Conservation (phyloP, 2,797 vertebrate genomes). For the Pteronotus mesoamericanus region DNA sequence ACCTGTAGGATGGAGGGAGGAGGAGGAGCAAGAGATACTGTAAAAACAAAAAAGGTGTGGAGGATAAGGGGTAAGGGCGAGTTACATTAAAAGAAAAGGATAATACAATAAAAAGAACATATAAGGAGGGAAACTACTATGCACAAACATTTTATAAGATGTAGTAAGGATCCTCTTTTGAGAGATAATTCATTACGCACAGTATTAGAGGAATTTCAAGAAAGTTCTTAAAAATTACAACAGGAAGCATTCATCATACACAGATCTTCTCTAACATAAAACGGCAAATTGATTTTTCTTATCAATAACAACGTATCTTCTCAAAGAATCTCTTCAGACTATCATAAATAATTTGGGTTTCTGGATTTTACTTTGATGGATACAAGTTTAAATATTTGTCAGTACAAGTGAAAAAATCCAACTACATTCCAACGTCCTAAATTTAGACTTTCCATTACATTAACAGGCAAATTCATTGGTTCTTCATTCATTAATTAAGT, state of each 20-base stretch:
- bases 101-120: constrained; percentile 71
- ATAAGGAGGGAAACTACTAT: constrained; percentile 24
- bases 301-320: not conserved
- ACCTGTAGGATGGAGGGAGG: constrained; percentile 98
- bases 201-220: not conserved
- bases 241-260: constrained; percentile 26
- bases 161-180: not conserved
- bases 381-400: not conserved
- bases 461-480: not conserved
- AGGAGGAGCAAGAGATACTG: constrained; percentile 92
- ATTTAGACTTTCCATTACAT: constrained; percentile 24
- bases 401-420: not conserved
- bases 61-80: constrained; percentile 68
- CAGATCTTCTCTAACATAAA: not conserved
- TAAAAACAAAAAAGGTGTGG: constrained; percentile 78
- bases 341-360: constrained; percentile 37
- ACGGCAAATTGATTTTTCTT: not conserved
- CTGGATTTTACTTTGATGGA: constrained; percentile 4
- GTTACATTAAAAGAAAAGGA: constrained; percentile 76
- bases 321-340: constrained; percentile 38
- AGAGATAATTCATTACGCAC: constrained; percentile 16
- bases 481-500: not conserved
- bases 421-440: not conserved
- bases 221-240: constrained; percentile 25
- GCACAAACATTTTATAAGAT: constrained; percentile 42